A percentile compares a stretch with the other conserved stretches of the same genome.
Evolutionary conservation across 2,888 invertebrate genomes (phyloP).

Genomic region (Caenorhabditis virilis): DNA sequence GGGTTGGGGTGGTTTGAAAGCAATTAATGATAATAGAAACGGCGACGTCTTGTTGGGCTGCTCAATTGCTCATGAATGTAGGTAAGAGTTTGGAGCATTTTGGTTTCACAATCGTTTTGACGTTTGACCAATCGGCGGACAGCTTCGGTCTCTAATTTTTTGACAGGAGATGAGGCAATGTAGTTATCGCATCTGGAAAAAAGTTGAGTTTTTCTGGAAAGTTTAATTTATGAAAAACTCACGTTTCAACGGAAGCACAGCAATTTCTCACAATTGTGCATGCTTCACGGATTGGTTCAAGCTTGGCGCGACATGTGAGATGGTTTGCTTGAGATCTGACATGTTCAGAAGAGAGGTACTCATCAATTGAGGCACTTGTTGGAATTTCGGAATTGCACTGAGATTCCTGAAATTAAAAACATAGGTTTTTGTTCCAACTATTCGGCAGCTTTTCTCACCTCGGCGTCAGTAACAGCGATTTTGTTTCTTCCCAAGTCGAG

Average conservation of each 20-base stretch:
- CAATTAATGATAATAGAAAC: conserved; percentile 38
- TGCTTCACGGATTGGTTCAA: conserved; percentile 43
- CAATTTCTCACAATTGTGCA: conserved; percentile 37
- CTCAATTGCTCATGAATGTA: conserved; percentile 49
- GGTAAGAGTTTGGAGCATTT: conserved; percentile 46
- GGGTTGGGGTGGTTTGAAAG: too few relatives aligned
- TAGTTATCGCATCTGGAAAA: conserved; percentile 46
- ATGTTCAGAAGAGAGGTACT: conserved; percentile 38
- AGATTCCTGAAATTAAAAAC: too few relatives aligned
- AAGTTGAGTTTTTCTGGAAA: too few relatives aligned
- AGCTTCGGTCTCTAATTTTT: conserved; percentile 42
- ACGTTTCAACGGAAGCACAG: conserved; percentile 47
- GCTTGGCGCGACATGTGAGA: conserved; percentile 43
- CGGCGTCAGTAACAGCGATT: conserved; percentile 39
- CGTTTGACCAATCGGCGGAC: conserved; percentile 33
- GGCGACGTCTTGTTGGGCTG: conserved; percentile 37
- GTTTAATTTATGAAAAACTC: too few relatives aligned
- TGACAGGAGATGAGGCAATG: conserved; percentile 46
- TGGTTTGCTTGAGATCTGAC: conserved; percentile 43
- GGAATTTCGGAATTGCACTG: conserved; percentile 26
- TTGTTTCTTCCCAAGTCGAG: conserved; percentile 48
- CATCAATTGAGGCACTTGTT: conserved; percentile 41
- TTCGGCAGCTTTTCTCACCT: too few relatives aligned
- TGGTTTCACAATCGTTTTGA: conserved; percentile 47
- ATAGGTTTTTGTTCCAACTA: too few relatives aligned